Percentiles rank a stretch among this genome's conserved stretches.
These are phyloP conservation scores for Coecobrya sp. DNA, from an alignment of 2,888 invertebrate species.

Conservation along the genomic window DNA sequence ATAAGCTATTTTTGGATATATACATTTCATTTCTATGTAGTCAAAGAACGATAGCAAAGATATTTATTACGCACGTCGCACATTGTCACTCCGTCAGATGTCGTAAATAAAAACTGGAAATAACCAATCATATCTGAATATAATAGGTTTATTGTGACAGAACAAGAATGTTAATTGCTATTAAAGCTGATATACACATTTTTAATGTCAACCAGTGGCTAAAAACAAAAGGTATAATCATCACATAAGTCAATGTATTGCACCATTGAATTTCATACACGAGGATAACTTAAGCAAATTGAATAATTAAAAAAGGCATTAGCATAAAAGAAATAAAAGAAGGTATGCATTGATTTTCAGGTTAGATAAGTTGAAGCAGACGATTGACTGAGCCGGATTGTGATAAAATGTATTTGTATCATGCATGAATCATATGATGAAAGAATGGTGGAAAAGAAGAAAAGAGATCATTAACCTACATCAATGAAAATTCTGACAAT, in stretches of 20 bases:
- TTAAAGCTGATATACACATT: not conserved
- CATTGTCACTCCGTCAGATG: not conserved
- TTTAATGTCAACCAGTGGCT: not conserved
- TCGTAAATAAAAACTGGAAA: conserved; percentile 42
- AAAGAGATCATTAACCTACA: conserved; percentile 26
- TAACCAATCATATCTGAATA: conserved; percentile 61
- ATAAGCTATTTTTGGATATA: not conserved
- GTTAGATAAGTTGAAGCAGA: not conserved
- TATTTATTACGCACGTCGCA: not conserved
- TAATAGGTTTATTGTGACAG: conserved; percentile 62
- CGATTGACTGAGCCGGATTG: not conserved
- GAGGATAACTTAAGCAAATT: not conserved
- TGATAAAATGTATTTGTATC: not conserved
- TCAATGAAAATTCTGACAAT: conserved; percentile 7
- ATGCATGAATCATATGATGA: conserved; percentile 8
- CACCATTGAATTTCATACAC: not conserved
- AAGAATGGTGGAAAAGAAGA: not conserved
- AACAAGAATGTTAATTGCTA: conserved; percentile 20
- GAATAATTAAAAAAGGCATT: not conserved
- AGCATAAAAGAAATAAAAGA: not conserved
- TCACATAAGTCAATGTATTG: not conserved
- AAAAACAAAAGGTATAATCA: not conserved
- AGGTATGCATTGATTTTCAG: not conserved
- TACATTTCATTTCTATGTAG: no score
- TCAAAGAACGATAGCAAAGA: not conserved